Conservation (phyloP, 2,113 vertebrate species). For the Lamprotornis superbus region DNA sequence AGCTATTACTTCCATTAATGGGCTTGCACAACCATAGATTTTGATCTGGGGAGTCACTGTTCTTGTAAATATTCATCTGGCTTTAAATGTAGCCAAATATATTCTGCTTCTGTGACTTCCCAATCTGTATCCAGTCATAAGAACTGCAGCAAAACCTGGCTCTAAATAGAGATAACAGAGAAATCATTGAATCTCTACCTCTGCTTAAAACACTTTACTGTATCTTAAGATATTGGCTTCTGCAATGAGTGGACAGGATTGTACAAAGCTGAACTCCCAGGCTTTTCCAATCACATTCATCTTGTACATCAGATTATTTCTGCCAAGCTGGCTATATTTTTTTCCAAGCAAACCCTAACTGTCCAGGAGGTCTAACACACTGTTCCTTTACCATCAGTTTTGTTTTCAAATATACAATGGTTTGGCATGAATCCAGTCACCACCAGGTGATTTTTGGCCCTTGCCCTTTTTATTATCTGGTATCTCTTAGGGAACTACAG, state of each 20-base stretch:
- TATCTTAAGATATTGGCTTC: background rate
- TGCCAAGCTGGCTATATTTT: slow-evolving; percentile 26
- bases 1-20: background rate
- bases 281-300: background rate
- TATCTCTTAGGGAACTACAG: slow-evolving; percentile 54
- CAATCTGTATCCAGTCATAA: background rate
- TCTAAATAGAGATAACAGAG: background rate
- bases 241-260: background rate
- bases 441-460: slow-evolving; percentile 73
- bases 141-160: background rate
- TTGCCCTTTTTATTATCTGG: slow-evolving; percentile 64
- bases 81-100: background rate
- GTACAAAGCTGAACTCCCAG: background rate
- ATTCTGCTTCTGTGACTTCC: background rate
- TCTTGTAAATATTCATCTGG: background rate
- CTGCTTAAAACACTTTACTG: background rate
- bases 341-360: slow-evolving; percentile 35
- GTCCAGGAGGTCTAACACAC: slow-evolving; percentile 54
- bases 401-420: slow-evolving; percentile 58
- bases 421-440: slow-evolving; percentile 66
- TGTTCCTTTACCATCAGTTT: slow-evolving; percentile 45
- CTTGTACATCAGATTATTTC: background rate
- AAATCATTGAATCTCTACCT: background rate
- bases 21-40: background rate
- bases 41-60: background rate